Evolutionary conservation across 2,113 vertebrate genomes (phyloP), one percentile per base, ranked within the genome.

Genomic region (Zosterops borbonicus): DNA sequence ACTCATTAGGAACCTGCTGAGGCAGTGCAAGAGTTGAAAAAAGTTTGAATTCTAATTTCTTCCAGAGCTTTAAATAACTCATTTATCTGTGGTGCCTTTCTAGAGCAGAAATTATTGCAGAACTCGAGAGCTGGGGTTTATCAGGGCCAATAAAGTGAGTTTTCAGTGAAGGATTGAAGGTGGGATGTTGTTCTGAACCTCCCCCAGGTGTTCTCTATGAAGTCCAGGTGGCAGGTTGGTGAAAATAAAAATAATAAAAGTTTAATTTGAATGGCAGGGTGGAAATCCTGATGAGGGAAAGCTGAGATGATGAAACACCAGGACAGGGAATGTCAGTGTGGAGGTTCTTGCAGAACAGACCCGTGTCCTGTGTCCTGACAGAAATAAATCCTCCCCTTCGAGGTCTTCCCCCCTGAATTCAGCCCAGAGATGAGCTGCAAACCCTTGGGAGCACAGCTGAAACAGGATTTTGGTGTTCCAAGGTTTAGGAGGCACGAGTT

Each of bases 361-460:
- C n/a, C 35, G 31, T 24, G 27, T 64, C 83, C n/a, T 41, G 39
- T 24, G 27, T 64, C 83, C 47, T 46, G 21, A 35, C 21, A 28
- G 18, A 62, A 84, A 41, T 5, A 31, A 89, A 78, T 28, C n/a
- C 23, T 41, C 28, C 14, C 12, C 47, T 80, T 67, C 8, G 11
- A 50, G 35, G 11, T 5, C 59, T 62, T 71, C 6, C 18, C 29
- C 44, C 27, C 35, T 11, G 2, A 46, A 71, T 49, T 14, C 18
- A 19, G 7, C 19, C 12, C 7, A 47, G 4, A 0, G 2, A 7
- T 46, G 82, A 74, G 28, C 44, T 73, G 18, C 55, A 60, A 73
- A n/a, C 16, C 1, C 21, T 1, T 2, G 4, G 27, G 13, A 71
- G 56, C 37, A 16, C 4, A 17, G 33, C 0, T 27, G 27, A 31